phyloP scores from a whole-genome alignment of 1,140 invertebrate species.

The Yoshiicerus persimilis region DNA sequence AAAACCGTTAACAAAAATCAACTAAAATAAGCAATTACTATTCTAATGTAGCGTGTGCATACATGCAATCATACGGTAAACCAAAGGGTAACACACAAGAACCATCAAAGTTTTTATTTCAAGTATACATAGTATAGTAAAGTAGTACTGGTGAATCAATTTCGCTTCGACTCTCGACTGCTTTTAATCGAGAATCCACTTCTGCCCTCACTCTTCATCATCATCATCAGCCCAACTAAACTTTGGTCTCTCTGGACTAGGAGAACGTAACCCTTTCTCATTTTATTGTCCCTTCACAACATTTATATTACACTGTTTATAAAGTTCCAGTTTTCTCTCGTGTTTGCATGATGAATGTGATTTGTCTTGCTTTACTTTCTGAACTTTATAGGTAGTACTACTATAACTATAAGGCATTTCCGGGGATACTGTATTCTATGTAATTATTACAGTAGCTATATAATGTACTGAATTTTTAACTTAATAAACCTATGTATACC shows the following conservation, averaged over 20 bases:
- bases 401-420: too few relatives aligned
- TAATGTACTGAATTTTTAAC: too few relatives aligned
- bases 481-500: too few relatives aligned
- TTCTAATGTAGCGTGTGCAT: not conserved
- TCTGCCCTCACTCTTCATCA: not conserved
- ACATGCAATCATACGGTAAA: not conserved
- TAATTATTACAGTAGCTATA: too few relatives aligned
- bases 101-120: not conserved
- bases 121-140: not conserved
- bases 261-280: not conserved
- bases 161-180: not conserved
- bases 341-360: not conserved
- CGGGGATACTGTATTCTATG: too few relatives aligned
- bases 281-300: not conserved
- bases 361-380: not conserved
- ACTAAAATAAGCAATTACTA: not conserved
- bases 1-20: not conserved
- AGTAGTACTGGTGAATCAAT: not conserved
- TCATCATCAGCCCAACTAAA: not conserved
- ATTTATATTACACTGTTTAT: not conserved
- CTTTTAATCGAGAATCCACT: slow-evolving; percentile 39
- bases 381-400: not conserved
- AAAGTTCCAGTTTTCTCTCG: not conserved
- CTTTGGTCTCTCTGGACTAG: not conserved
- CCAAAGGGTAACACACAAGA: not conserved